Evolutionary conservation across 2,113 vertebrate species (phyloP).

Genomic region (Lepus americanus): DNA sequence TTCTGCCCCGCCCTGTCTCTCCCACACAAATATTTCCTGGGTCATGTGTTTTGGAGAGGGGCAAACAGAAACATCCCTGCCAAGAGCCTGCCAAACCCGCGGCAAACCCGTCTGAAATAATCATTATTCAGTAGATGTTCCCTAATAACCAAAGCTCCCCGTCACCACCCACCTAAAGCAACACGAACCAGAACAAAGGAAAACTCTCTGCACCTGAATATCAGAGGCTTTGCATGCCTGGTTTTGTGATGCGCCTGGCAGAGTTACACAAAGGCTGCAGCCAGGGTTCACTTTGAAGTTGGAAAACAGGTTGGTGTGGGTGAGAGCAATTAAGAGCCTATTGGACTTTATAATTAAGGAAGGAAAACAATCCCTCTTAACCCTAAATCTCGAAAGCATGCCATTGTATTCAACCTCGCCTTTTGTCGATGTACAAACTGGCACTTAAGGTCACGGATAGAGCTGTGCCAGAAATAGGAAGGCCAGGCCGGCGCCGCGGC

Average conservation of each 20-base stretch:
- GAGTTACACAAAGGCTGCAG: slow-evolving; percentile 66
- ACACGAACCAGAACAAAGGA: background rate
- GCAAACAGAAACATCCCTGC: background rate
- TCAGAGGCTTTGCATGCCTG: background rate
- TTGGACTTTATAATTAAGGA: slow-evolving; percentile 69
- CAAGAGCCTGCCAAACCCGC: slow-evolving; percentile 1
- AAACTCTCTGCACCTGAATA: background rate
- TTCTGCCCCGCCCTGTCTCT: background rate
- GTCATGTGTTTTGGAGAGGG: background rate
- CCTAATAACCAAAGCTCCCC: background rate
- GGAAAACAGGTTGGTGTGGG: slow-evolving; percentile 69
- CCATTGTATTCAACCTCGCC: background rate
- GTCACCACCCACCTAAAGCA: background rate
- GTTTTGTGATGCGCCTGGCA: slow-evolving; percentile 39
- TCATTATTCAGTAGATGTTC: background rate
- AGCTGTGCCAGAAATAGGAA: background rate
- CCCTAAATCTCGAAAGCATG: slow-evolving; percentile 51
- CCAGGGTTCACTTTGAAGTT: slow-evolving; percentile 36
- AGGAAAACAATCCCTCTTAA: slow-evolving; percentile 58
- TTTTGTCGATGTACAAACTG: slow-evolving; percentile 19
- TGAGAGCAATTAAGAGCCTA: slow-evolving; percentile 57
- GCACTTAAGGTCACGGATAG: background rate
- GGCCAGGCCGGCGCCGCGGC: no score
- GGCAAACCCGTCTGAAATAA: background rate
- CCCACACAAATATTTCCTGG: slow-evolving; percentile 30